Percentiles rank a stretch among this genome's conserved stretches.
These are phyloP conservation scores for Clarias batrachus DNA, from an alignment of 2,113 vertebrate species.

Conservation along the genomic window DNA sequence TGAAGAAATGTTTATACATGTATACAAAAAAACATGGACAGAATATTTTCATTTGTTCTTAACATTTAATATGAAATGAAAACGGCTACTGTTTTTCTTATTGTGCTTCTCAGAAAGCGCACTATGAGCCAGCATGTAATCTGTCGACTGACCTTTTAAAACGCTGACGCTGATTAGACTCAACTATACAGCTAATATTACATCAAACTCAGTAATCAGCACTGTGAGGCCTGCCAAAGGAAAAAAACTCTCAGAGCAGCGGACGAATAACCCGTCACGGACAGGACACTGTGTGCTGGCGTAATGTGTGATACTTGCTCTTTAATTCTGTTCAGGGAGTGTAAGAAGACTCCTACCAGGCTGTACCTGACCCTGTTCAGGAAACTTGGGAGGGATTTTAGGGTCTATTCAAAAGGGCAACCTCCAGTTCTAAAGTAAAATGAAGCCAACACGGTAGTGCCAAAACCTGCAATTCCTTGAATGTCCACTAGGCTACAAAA, in stretches of 20 bases:
- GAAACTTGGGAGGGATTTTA: neutral
- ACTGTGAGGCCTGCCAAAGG: neutral
- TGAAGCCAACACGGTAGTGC: too few relatives aligned
- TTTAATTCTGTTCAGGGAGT: conserved; percentile 6
- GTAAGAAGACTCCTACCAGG: neutral
- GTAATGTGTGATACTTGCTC: conserved; percentile 1
- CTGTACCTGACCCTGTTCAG: neutral
- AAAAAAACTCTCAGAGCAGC: neutral
- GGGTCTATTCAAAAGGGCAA: neutral
- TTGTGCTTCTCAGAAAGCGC: conserved; percentile 1
- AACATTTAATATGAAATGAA: neutral
- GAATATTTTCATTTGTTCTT: neutral
- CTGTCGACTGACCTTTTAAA: conserved; percentile 4
- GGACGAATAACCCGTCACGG: neutral
- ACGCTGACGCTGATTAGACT: neutral
- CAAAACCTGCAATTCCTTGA: too few relatives aligned
- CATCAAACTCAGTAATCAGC: conserved; percentile 31
- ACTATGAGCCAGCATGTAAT: conserved; percentile 5
- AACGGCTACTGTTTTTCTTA: neutral
- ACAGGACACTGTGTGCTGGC: neutral
- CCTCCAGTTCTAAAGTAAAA: too few relatives aligned
- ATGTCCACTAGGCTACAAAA: too few relatives aligned
- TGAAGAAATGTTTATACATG: conserved; percentile 64
- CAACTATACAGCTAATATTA: conserved; percentile 20
- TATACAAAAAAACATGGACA: neutral